Evolutionary conservation across 2,113 vertebrate genomes (phyloP), one percentile per base, ranked within the genome.

Genomic region (Plotosus lineatus): DNA sequence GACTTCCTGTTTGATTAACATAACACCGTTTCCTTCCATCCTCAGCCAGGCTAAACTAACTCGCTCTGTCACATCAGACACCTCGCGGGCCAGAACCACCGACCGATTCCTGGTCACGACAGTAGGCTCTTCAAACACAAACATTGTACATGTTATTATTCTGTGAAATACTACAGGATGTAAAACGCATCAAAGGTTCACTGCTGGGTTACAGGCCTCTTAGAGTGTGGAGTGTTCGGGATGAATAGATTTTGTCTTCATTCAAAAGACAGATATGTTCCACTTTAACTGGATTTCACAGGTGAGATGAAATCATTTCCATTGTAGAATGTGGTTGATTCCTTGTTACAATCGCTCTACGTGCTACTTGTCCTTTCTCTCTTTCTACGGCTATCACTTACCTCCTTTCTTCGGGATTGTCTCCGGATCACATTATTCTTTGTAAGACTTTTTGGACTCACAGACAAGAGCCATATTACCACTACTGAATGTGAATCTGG

Each of bases 1-100:
- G 36, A 78, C 58, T 40, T 75, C 38, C 53, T 82, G 44, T 82
- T 82, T 78, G 48, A 38, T 80, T 50, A 84, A 15, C 66, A 78
- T 44, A 28, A 40, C 72, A 12, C 46, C 80, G 58, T 66, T 40
- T 6, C 73, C 53, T n/a, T 84, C 79, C 82, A 85, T 87, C 51
- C 53, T 84, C 51, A 87, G 51, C 86, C 86, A 87, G 68, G 72
- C 77, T 60, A 87, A 46, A 68, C 2, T 85, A 77, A 84, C 36
- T 14, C 4, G 11, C 31, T 50, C 79, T 28, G 28, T 55, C n/a
- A 66, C 46, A 12, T 75, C 26, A 38, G 83, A 86, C 66, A 84
- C 21, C 33, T 82, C 68, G 38, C 82, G 84, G 40, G 50, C 84
- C 48, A 87, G 80, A 60, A 78, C 69, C 23, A 82, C 74, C 7